Conservation (phyloP, 2,888 invertebrate genomes). For the Branchipolynoe longqiensis region DNA sequence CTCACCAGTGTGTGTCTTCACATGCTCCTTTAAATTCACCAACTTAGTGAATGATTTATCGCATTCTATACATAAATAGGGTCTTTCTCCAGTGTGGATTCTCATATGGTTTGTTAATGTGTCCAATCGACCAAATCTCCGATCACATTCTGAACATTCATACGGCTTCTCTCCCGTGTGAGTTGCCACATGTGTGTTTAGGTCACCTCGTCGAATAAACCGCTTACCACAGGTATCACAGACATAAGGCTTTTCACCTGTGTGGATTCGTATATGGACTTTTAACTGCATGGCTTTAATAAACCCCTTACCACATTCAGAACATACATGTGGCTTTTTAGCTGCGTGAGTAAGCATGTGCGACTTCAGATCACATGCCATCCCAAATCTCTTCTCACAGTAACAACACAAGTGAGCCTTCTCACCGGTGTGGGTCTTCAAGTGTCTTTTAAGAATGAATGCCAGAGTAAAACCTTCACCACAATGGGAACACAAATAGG, state of each 20-base stretch:
- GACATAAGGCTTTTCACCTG: neutral
- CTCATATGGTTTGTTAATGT: too few species aligned
- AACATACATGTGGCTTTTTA: neutral
- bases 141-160: neutral
- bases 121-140: neutral
- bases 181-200: neutral
- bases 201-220: neutral
- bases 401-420: neutral
- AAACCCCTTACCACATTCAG: neutral
- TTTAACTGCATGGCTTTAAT: too few species aligned
- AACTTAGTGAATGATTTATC: too few species aligned
- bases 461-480: neutral
- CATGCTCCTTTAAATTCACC: too few species aligned
- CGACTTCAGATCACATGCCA: neutral
- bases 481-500: neutral
- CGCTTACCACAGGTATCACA: slow-evolving; percentile 1
- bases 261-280: neutral
- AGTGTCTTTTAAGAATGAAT: neutral
- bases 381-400: neutral
- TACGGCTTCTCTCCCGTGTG: slow-evolving; percentile 5
- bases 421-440: neutral
- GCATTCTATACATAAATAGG: too few species aligned
- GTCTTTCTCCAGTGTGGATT: too few species aligned
- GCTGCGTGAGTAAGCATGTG: neutral
- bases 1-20: too few species aligned